Evolutionary conservation across 1,140 invertebrate species (phyloP), one percentile per base, ranked within the genome.

Genomic region (Tetranychus urticae): DNA sequence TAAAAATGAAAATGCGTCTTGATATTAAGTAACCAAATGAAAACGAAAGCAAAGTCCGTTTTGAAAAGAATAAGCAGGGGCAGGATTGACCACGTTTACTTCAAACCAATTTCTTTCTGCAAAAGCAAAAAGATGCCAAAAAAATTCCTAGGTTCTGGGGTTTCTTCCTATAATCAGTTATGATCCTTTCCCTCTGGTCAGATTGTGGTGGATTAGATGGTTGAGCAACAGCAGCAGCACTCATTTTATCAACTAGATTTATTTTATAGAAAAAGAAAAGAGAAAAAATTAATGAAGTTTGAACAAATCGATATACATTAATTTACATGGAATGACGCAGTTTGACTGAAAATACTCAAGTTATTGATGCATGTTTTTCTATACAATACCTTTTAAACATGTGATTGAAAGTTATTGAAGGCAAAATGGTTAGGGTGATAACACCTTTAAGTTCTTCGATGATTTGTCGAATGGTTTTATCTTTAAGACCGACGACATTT

Each of bases 81-180:
- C 23, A 23, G 23, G 23, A 23, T 23, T 23, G 23, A 23, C 23
- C 0, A 23, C 23, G 23, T 23, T 23, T 23, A 23, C 23, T 23
- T 23, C 23, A 23, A 23, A 23, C 23, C 23, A 23, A 23, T 23
- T 23, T 23, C 23, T 23, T 23, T 23, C 23, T 23, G 23, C 23
- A 23, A 0, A 23, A 23, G 23, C 23, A 23, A 23, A 23, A 23
- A 23, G 23, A 23, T 23, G 23, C 23, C 23, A 23, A 23, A 23
- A 23, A 23, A 23, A 23, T 0, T 23, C 23, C 23, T 23, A 23
- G 90, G 73, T 96, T 90, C 67, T 92, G 76, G 47, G 96, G 77
- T 73, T 94, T 96, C 74, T 92, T 93, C 66, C 88, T 77, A 69
- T 94, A 96, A 73, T 96, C 91, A 68, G 86, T 82, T 56, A 97